Percentiles rank a stretch among this genome's conserved stretches.
Evolutionary conservation across 2,113 vertebrate genomes (phyloP).

Genomic region (Mungos mungo): DNA sequence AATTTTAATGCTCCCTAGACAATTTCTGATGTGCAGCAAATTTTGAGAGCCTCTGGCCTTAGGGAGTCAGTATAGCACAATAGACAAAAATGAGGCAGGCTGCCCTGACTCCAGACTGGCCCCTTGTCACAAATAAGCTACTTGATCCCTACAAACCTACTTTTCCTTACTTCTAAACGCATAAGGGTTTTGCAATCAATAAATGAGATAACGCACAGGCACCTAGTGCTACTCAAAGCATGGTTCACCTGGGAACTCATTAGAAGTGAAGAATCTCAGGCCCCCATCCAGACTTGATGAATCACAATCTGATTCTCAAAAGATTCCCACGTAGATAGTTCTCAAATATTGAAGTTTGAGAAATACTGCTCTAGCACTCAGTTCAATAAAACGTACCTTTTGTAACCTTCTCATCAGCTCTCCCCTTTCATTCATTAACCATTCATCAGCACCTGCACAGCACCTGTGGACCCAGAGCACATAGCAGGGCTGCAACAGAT

Average conservation of each 20-base stretch:
- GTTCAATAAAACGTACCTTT: neutral
- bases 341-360: neutral
- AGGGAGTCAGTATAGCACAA: neutral
- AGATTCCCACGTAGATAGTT: neutral
- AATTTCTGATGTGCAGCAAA: neutral
- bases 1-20: neutral
- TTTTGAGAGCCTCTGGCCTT: neutral
- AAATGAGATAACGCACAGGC: neutral
- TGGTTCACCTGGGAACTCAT: neutral
- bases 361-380: neutral
- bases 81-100: neutral
- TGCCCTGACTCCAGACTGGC: neutral
- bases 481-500: neutral
- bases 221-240: neutral
- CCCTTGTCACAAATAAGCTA: neutral
- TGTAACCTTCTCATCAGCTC: neutral
- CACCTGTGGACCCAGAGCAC: neutral
- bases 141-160: neutral
- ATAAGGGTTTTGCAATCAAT: neutral
- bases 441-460: neutral
- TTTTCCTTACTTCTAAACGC: neutral
- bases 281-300: neutral
- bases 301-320: neutral
- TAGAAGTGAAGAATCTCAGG: neutral
- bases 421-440: neutral